phyloP scores from a whole-genome alignment of 2,797 vertebrate species.

The Acropternis orthonyx region DNA sequence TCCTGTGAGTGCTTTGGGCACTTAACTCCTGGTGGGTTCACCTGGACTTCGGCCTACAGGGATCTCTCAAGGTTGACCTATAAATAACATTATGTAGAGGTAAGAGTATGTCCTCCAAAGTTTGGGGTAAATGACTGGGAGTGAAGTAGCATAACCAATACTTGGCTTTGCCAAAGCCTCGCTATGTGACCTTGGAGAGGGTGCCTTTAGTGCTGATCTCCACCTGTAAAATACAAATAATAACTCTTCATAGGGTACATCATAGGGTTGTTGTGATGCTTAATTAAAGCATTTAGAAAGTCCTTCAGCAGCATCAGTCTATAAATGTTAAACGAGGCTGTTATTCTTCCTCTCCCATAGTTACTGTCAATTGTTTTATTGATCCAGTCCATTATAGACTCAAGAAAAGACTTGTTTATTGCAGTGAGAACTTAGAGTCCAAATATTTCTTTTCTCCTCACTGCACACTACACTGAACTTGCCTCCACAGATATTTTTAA shows the following conservation, averaged over 20 bases:
- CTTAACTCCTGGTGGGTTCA: not conserved
- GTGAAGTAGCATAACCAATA: not conserved
- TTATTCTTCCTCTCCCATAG: slow-evolving; percentile 41
- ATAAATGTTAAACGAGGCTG: slow-evolving; percentile 33
- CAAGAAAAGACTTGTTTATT: slow-evolving; percentile 26
- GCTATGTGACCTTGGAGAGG: not conserved
- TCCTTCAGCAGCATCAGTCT: slow-evolving; percentile 7
- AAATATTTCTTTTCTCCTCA: not conserved
- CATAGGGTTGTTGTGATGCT: slow-evolving; percentile 19
- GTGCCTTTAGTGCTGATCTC: not conserved
- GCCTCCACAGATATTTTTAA: not conserved
- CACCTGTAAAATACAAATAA: not conserved
- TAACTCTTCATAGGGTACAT: not conserved
- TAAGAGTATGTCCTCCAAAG: not conserved
- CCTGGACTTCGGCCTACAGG: not conserved
- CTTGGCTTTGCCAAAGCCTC: not conserved
- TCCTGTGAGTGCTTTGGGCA: not conserved
- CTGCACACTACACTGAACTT: not conserved
- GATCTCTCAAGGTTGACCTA: not conserved
- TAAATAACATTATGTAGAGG: not conserved
- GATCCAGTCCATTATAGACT: slow-evolving; percentile 41
- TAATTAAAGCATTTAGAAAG: slow-evolving; percentile 58
- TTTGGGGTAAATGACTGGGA: not conserved
- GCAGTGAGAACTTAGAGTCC: not conserved
- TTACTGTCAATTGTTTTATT: slow-evolving; percentile 51